phyloP scores from a whole-genome alignment of 2,113 vertebrate genomes.

The Toxotes jaculatrix region DNA sequence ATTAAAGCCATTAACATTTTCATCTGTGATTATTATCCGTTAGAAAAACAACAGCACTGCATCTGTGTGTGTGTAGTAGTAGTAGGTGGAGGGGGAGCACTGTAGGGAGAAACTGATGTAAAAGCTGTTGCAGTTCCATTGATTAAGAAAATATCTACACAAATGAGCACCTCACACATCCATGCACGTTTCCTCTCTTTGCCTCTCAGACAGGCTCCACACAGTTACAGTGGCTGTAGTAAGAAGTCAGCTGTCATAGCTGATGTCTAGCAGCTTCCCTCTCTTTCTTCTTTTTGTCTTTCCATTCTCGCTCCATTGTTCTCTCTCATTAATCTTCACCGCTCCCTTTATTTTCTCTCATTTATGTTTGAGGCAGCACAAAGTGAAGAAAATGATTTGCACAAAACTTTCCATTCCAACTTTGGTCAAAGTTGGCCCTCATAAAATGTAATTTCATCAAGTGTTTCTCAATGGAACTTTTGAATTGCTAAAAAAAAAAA shows the following conservation, averaged over 20 bases:
- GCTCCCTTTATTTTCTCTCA: constrained; percentile 24
- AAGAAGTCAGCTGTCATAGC: constrained; percentile 22
- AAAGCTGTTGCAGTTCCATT: background rate
- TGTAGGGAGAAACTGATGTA: constrained; percentile 2
- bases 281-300: background rate
- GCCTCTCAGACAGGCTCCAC: background rate
- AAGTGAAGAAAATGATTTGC: constrained; percentile 4
- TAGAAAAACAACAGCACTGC: constrained; percentile 45
- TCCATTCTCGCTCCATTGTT: background rate
- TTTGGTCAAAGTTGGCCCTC: constrained; percentile 28
- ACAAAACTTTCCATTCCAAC: background rate
- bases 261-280: background rate
- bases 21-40: constrained; percentile 61
- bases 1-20: constrained; percentile 76
- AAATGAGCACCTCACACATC: constrained; percentile 14
- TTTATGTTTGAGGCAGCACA: background rate
- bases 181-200: background rate
- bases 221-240: background rate
- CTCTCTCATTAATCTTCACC: constrained; percentile 25
- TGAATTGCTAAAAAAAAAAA: constrained; percentile 3
- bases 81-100: background rate
- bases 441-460: constrained; percentile 24
- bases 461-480: background rate
- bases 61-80: background rate
- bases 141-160: background rate